Base-by-base conservation (phyloP, 2,888 invertebrate species). In the Cylloceria caligata region DNA sequence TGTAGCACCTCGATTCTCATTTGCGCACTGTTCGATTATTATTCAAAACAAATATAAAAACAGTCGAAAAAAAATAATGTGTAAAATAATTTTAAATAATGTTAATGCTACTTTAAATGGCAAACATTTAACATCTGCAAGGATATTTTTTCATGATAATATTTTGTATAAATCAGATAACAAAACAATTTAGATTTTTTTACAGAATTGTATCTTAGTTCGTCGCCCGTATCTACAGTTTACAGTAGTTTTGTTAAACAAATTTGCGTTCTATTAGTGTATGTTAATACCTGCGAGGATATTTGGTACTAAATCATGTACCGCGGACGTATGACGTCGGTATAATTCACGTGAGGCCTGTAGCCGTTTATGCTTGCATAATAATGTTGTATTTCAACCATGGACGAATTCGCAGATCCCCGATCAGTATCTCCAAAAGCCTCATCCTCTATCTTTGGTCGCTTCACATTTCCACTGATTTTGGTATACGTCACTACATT, bases 361-460 rank as follows among this genome's bases (percentile, higher is more conserved):
- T 60, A 19, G 24, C 7, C 47, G 47, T 72, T 72, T 72, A 65
- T 39, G 72, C 42, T 65, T 71, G 65, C 55, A 78, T 78, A 65
- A 78, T 65, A 78, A 36, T 34, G 64, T 77, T 62, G 77, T 71
- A 45, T 72, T 34, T 42, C 39, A 36, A 57, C 62, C 55, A 52
- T 65, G 71, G 64, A 65, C 45, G 78, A 72, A 57, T 65, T 65
- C 55, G 45, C 77, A 45, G 55, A 65, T n/a, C 65, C 57, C 27
- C 69, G 39, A 55, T 52, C 55, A 39, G 57, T 65, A 71, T 72
- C 57, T 34, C 45, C 45, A 27, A n/a, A n/a, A 64, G 42, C 64
- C 55, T 21, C 19, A 36, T 57, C 6, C 21, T 65, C 30, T 19
- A 36, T 39, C 36, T n/a, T 36, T 55, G 39, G 3, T 13, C 52